Evolutionary conservation across 2,888 invertebrate genomes (phyloP).

Genomic region (Phasia obesa): DNA sequence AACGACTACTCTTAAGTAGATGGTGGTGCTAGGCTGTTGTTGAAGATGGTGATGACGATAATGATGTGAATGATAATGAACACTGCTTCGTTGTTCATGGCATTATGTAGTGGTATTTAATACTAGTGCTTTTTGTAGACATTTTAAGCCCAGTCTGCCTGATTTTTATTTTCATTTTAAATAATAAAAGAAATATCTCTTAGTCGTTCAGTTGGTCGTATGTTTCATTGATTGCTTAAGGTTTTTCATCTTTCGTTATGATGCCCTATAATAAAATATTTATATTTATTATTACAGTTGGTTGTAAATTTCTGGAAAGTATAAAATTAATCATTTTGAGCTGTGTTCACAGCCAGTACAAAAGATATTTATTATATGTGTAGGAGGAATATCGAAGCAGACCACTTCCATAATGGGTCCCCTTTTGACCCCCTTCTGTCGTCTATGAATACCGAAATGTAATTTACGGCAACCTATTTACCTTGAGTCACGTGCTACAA

Average conservation of each 20-base stretch:
- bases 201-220: constrained; percentile 66
- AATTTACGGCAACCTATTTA: no score
- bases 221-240: constrained; percentile 39
- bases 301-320: not conserved
- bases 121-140: constrained; percentile 38
- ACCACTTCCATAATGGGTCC: no score
- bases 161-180: constrained; percentile 25
- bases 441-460: no score
- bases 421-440: no score
- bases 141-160: constrained; percentile 50
- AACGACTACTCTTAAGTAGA: constrained; percentile 20
- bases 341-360: no score
- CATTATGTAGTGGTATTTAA: constrained; percentile 24
- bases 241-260: constrained; percentile 1
- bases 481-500: no score
- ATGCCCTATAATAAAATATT: constrained; percentile 28
- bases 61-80: constrained; percentile 37
- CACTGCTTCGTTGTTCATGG: constrained; percentile 29
- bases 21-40: constrained; percentile 15
- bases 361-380: no score
- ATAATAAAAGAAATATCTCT: constrained; percentile 65
- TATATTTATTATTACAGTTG: not conserved
- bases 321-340: no score
- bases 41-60: constrained; percentile 23
- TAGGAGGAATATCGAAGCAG: no score